Percentiles rank a stretch among this genome's conserved stretches.
Conservation (phyloP, 2,888 invertebrate genomes). For the Trisateles emortualis region DNA sequence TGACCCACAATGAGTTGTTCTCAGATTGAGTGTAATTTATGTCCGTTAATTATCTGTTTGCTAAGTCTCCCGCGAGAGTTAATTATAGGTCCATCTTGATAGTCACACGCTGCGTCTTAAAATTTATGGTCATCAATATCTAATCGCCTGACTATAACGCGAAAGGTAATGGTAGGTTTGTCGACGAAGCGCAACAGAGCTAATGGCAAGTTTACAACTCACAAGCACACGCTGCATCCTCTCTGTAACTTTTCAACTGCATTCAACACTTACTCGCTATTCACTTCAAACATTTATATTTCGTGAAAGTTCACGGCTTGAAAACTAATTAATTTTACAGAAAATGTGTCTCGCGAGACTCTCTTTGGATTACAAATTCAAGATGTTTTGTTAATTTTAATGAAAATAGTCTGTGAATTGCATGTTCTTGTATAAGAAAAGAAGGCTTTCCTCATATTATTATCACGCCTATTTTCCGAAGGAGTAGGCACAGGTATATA, state of each 20-base stretch:
- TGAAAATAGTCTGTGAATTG: too few relatives aligned
- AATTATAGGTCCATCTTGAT: too few relatives aligned
- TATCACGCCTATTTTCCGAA: too few relatives aligned
- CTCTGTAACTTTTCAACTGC: not conserved
- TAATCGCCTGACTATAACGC: not conserved
- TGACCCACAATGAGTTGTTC: too few relatives aligned
- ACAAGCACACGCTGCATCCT: conserved; percentile 1
- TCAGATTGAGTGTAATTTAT: too few relatives aligned
- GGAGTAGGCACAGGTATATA: too few relatives aligned
- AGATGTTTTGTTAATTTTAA: too few relatives aligned
- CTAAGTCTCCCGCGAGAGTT: too few relatives aligned
- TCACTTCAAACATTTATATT: conserved; percentile 3
- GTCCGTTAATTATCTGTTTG: too few relatives aligned
- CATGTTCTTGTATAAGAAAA: too few relatives aligned
- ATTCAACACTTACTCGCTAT: conserved; percentile 1
- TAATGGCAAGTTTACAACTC: conserved; percentile 1
- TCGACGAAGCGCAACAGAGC: conserved; percentile 3
- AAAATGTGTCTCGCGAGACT: not conserved
- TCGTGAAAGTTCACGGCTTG: conserved; percentile 3
- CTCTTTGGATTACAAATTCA: not conserved
- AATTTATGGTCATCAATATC: not conserved
- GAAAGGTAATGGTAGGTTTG: not conserved
- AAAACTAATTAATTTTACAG: conserved; percentile 11
- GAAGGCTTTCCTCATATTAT: too few relatives aligned
- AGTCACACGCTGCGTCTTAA: too few relatives aligned